Conservation (phyloP, 1,140 invertebrate species). For the Helicoverpa armigera region DNA sequence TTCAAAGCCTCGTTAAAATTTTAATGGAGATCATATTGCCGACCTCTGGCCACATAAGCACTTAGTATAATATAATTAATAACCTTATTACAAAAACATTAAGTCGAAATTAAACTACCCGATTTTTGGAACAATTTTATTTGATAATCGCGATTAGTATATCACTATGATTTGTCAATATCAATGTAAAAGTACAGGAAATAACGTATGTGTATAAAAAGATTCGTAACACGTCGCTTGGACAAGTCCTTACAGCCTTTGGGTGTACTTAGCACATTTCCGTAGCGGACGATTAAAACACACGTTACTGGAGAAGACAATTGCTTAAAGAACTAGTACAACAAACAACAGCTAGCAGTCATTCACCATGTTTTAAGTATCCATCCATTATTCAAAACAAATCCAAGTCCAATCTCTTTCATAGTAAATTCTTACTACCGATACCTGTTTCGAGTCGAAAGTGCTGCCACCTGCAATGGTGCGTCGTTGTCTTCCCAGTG, state of each 20-base stretch:
- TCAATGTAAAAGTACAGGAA: constrained; percentile 14
- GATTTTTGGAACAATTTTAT: constrained; percentile 28
- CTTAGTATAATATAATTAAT: background rate
- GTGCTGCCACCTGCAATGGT: too few species aligned
- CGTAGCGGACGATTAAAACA: background rate
- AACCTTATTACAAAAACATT: background rate
- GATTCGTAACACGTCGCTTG: constrained; percentile 30
- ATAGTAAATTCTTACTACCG: background rate
- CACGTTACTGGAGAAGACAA: constrained; percentile 13
- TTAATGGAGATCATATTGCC: constrained; percentile 32
- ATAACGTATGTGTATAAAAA: constrained; percentile 21
- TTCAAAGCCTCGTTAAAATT: constrained; percentile 21
- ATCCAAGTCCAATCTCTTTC: background rate
- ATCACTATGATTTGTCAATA: constrained; percentile 22
- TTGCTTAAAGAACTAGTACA: background rate
- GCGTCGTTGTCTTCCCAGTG: background rate
- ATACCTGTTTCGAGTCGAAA: background rate
- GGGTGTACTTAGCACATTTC: constrained; percentile 32
- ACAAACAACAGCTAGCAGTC: background rate
- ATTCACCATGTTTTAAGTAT: background rate
- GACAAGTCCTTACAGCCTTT: constrained; percentile 31
- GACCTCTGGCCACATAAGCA: constrained; percentile 10
- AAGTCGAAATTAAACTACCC: constrained; percentile 27
- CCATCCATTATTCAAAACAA: too few species aligned
- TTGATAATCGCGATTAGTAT: background rate